phyloP scores from a whole-genome alignment of 1,140 invertebrate species.

The Augochlora pura region DNA sequence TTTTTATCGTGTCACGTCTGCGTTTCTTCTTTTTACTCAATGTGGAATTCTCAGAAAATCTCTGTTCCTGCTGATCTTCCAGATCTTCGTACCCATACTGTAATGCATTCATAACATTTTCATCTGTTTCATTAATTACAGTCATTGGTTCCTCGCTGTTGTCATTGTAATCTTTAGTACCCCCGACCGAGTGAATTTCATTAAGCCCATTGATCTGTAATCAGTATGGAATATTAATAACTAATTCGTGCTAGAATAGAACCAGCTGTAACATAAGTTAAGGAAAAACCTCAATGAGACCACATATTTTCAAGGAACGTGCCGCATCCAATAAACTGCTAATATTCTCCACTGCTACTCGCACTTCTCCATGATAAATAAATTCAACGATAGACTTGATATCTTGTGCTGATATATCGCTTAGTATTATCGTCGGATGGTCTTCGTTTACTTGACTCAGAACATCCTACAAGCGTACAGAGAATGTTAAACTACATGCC shows the following conservation, averaged over 20 bases:
- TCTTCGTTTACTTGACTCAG: conserved; percentile 75
- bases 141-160: conserved; percentile 40
- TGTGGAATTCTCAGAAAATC: conserved; percentile 21
- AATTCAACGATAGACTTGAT: conserved; percentile 81
- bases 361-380: conserved; percentile 83
- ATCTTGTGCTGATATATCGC: conserved; percentile 80
- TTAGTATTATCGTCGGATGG: conserved; percentile 81
- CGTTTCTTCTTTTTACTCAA: conserved; percentile 67
- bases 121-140: conserved; percentile 46
- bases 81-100: conserved; percentile 43
- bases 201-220: conserved; percentile 70
- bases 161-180: conserved; percentile 43
- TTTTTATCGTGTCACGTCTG: conserved; percentile 69
- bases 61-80: conserved; percentile 40
- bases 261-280: conserved; percentile 1
- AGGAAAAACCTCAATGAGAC: conserved; percentile 76
- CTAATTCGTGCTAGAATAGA: background rate
- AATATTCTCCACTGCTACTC: conserved; percentile 78
- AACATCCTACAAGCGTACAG: conserved; percentile 71
- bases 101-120: conserved; percentile 43
- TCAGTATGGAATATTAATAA: background rate
- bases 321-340: conserved; percentile 79
- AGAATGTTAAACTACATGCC: background rate
- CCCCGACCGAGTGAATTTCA: conserved; percentile 55
- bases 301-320: conserved; percentile 79